Evolutionary conservation across 1,140 invertebrate species (phyloP).

Genomic region (Lepidurus couesii): DNA sequence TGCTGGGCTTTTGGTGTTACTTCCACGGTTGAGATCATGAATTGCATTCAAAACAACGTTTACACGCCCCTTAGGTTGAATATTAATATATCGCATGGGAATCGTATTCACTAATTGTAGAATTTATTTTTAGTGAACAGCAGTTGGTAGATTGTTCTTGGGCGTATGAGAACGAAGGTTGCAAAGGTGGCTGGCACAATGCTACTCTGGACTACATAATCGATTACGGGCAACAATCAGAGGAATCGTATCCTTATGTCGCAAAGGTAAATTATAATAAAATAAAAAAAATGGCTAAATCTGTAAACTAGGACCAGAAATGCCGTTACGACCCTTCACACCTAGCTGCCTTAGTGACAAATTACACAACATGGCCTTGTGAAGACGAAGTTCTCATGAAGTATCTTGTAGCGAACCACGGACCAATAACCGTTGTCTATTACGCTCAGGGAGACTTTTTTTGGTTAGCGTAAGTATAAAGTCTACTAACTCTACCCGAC

Average conservation of each 20-base stretch:
- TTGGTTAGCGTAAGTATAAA: neutral
- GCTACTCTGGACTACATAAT: constrained; percentile 28
- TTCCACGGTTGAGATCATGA: constrained; percentile 37
- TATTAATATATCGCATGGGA: neutral
- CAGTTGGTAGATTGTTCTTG: constrained; percentile 57
- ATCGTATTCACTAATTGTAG: neutral
- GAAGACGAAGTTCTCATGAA: constrained; percentile 38
- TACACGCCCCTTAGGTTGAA: constrained; percentile 42
- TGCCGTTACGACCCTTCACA: neutral
- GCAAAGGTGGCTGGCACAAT: constrained; percentile 54
- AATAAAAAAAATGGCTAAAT: neutral
- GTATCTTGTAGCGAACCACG: constrained; percentile 43
- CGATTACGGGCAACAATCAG: neutral
- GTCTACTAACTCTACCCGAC: neutral
- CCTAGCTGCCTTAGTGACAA: neutral
- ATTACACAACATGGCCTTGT: constrained; percentile 6
- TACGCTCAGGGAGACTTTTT: constrained; percentile 47
- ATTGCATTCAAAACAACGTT: constrained; percentile 36
- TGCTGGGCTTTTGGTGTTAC: constrained; percentile 45
- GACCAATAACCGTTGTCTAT: constrained; percentile 48
- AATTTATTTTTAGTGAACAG: constrained; percentile 47
- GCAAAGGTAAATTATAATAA: constrained; percentile 35
- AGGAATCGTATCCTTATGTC: constrained; percentile 32
- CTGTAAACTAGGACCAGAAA: neutral
- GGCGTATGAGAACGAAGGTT: constrained; percentile 58